Evolutionary conservation across 2,888 invertebrate genomes (phyloP).

Genomic region (Altica lythri): DNA sequence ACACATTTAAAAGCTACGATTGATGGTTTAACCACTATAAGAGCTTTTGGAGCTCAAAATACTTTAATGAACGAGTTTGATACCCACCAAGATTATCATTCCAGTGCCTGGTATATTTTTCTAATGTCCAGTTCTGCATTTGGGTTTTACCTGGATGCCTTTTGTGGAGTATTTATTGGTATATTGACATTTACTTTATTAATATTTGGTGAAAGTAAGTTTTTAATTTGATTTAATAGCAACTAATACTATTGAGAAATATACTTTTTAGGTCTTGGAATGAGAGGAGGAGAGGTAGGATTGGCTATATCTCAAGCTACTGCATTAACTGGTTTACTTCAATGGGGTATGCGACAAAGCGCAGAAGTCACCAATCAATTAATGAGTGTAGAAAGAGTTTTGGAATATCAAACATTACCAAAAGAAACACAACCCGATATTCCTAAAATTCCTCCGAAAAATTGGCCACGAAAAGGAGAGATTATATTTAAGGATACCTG

Average conservation of each 20-base stretch:
- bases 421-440: slow-evolving; percentile 67
- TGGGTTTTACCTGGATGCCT: slow-evolving; percentile 66
- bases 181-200: slow-evolving; percentile 69
- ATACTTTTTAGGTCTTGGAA: slow-evolving; percentile 37
- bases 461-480: slow-evolving; percentile 76
- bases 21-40: slow-evolving; percentile 76
- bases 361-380: slow-evolving; percentile 68
- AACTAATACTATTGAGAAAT: no score
- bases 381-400: slow-evolving; percentile 88
- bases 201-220: slow-evolving; percentile 15
- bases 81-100: slow-evolving; percentile 64
- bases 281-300: slow-evolving; percentile 60
- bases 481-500: slow-evolving; percentile 70
- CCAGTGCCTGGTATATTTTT: slow-evolving; percentile 68
- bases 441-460: slow-evolving; percentile 30
- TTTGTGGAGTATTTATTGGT: slow-evolving; percentile 65
- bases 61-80: slow-evolving; percentile 63
- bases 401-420: slow-evolving; percentile 66
- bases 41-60: slow-evolving; percentile 72
- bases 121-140: slow-evolving; percentile 65
- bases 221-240: slow-evolving; percentile 46
- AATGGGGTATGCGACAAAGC: slow-evolving; percentile 78
- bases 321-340: slow-evolving; percentile 63
- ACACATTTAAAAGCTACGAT: slow-evolving; percentile 78
- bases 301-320: slow-evolving; percentile 54